Evolutionary conservation across 2,888 invertebrate genomes (phyloP), one percentile per base, ranked within the genome.

Genomic region (Lapara coniferarum): DNA sequence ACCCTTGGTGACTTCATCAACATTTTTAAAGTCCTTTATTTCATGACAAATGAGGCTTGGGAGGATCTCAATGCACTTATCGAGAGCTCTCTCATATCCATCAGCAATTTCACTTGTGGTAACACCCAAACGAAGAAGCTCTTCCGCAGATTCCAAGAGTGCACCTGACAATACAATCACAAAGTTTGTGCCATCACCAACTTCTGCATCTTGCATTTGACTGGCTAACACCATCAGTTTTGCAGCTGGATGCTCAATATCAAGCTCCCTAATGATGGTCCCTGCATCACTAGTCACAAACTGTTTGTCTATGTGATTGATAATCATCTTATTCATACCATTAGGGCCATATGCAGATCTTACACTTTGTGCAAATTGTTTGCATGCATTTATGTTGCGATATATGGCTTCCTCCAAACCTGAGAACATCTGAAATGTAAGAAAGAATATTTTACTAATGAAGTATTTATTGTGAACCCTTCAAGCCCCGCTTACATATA

Each of bases 301-400:
- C 79, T 99, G 96, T 86, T 99, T 99, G 84, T 99, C 99, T 77
- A 99, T 95, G 87, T 99, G 99, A 92, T 99, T 99, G 71, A 99
- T 99, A 30, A 99, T 97, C 98, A 99, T 99, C 95, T 99, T 99
- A 91, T 99, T 99, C 98, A 97, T 97, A 78, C 99, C 99, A 94
- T 98, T 98, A 10, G 99, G 99, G 0, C 99, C 99, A 89, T 98
- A 99, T 1, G 99, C 98, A 30, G 99, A 98, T 75, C 97, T 96
- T 37, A 99, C 97, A 73, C 98, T 98, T 81, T 97, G 97, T 2
- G 99, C 96, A 82, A 99, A 98, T 85, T 99, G 98, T 88, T 98
- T 98, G 91, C 99, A 99, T 25, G 99, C 99, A 78, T 95, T 96
- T 77, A 99, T 99, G 86, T 99, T 99, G 71, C 99, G 95, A 83